Evolutionary conservation across 2,797 vertebrate genomes (phyloP).

Genomic region (Crossoptilon crossoptilon): DNA sequence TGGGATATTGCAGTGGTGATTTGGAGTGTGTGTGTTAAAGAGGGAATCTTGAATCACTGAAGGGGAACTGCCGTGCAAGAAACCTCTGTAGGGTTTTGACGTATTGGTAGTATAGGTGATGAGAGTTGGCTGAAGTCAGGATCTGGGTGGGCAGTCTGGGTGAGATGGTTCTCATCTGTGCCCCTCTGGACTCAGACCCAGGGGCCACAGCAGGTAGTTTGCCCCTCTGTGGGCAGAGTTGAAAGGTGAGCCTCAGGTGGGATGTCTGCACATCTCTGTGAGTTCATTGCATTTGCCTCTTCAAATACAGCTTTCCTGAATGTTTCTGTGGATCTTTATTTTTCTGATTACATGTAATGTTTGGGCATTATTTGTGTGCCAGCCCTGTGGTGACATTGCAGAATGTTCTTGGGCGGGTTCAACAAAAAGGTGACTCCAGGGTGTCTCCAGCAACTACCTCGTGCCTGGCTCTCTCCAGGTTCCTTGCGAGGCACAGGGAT

Average conservation of each 20-base stretch:
- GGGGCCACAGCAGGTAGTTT: rapidly evolving
- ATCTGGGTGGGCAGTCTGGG: background rate
- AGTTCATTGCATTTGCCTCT: background rate
- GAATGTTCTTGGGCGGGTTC: background rate
- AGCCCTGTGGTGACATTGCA: rapidly evolving
- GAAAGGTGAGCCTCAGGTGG: background rate
- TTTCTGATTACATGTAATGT: background rate
- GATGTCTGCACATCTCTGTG: background rate
- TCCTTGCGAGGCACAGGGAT: background rate
- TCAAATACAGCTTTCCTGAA: background rate
- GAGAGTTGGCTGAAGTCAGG: background rate
- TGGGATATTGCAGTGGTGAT: background rate
- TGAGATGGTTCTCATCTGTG: background rate
- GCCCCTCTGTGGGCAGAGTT: background rate
- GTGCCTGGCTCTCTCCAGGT: rapidly evolving
- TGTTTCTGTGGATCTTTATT: background rate
- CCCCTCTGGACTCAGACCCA: background rate
- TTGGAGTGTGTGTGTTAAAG: background rate
- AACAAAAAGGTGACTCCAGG: background rate
- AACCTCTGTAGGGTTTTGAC: rapidly evolving
- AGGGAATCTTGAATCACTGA: background rate
- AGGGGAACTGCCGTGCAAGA: background rate
- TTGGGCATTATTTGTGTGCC: background rate
- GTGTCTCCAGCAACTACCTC: background rate
- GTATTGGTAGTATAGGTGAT: background rate